Evolutionary conservation across 2,888 invertebrate genomes (phyloP).

Genomic region (Pomacea canaliculata): DNA sequence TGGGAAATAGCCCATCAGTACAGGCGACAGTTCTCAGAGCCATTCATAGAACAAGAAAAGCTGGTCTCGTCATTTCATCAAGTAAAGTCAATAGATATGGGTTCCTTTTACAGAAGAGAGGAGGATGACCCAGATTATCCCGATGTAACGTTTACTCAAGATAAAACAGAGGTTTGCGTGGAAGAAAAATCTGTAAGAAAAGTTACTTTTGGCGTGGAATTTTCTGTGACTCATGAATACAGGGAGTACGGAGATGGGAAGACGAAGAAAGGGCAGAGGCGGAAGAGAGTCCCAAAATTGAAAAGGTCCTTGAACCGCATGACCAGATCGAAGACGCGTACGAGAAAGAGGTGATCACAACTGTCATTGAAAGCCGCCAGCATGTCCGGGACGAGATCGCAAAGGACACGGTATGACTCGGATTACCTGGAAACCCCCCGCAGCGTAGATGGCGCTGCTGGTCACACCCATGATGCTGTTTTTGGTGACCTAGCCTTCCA

Average conservation of each 20-base stretch:
- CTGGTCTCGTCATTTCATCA: conserved; percentile 36
- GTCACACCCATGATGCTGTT: neutral
- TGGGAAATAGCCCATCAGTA: conserved; percentile 63
- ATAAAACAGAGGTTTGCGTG: conserved; percentile 16
- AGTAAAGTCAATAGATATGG: conserved; percentile 57
- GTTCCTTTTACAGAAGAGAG: conserved; percentile 52
- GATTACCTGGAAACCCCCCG: conserved; percentile 28
- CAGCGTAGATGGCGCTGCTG: neutral
- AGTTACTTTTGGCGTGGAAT: conserved; percentile 34
- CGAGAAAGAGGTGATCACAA: conserved; percentile 60
- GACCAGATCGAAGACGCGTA: conserved; percentile 59
- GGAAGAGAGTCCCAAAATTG: neutral
- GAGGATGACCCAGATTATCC: conserved; percentile 28
- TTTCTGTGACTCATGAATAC: conserved; percentile 7
- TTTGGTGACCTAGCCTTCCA: conserved; percentile 3
- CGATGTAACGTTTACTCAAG: conserved; percentile 8
- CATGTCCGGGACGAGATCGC: conserved; percentile 44
- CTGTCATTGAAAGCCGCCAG: conserved; percentile 47
- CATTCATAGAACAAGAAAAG: conserved; percentile 53
- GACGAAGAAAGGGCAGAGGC: conserved; percentile 10
- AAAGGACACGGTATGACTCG: conserved; percentile 33
- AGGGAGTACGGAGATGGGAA: conserved; percentile 21
- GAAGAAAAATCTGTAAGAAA: conserved; percentile 22
- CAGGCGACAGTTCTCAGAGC: conserved; percentile 60
- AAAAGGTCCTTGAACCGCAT: conserved; percentile 56